Base-by-base conservation (phyloP, 2,888 invertebrate species). In the Chorisops tibialis region DNA sequence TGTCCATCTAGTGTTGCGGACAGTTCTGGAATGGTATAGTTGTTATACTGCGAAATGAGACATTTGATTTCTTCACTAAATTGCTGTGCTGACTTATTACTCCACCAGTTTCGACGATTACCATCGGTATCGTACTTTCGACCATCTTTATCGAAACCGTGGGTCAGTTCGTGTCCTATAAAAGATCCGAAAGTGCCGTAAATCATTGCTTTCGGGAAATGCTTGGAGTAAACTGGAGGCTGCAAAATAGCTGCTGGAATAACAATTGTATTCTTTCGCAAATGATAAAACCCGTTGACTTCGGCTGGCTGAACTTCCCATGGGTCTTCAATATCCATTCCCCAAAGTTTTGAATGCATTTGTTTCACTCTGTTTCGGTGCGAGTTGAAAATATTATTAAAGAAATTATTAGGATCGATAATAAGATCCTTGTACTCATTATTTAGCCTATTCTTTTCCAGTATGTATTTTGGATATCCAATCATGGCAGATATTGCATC, bases 191-290 rank as follows among this genome's bases (percentile, higher is more conserved):
- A 63, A 19, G 65, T 67, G 14, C 69, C 69, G 39, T 67, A 70
- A 48, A 67, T 69, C 1, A 68, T 59, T 1, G 65, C 65, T 69
- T 85, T 85, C 0, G 93, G 93, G 75, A 88, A 92, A 62, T 84
- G 82, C 0, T 88, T 86, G 66, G 92, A 89, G 75, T 93, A 96
- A 77, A 96, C 95, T 0, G 95, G 94, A 61, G 88, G 84, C 73
- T 96, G 96, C 0, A 96, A 81, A 54, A 96, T 93, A 0, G 94
- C 94, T 2, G 95, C 95, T 0, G 96, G 96, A 74, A 96, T 95
- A 0, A 94, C 94, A 74, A 91, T 91, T 72, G 91, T 90, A 76
- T 94, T 94, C 77, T 92, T 91, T 0, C 91, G 91, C 0, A 94
- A 92, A 0, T 93, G 91, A 79, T 95, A 95, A 77, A 93, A 94